phyloP scores from a whole-genome alignment of 1,140 invertebrate genomes.

The Antheraea mylitta region DNA sequence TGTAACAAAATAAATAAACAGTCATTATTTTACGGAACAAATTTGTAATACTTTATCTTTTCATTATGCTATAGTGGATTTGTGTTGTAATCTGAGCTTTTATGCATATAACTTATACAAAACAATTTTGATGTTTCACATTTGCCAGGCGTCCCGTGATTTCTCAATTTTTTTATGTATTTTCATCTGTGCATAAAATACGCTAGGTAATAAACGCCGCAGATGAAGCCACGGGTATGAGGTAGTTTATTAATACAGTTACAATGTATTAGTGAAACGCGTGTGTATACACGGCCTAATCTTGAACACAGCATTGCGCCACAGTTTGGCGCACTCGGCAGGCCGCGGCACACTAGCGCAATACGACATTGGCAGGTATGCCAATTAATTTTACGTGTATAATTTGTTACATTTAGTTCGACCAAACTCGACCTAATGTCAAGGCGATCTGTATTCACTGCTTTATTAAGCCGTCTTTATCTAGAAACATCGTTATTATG shows the following conservation, averaged over 20 bases:
- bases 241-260: background rate
- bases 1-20: no score
- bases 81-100: no score
- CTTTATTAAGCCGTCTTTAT: background rate
- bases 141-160: no score
- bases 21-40: no score
- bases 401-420: background rate
- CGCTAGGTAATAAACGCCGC: no score
- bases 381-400: background rate
- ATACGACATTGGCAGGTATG: constrained; percentile 15
- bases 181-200: no score
- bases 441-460: background rate
- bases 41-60: no score
- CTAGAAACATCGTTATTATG: background rate
- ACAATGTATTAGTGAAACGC: background rate
- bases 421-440: constrained; percentile 1
- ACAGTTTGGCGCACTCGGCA: background rate
- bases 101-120: no score
- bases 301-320: constrained; percentile 6
- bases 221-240: no score
- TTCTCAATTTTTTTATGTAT: no score
- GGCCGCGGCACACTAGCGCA: constrained; percentile 5
- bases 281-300: background rate
- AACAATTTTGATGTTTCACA: no score
- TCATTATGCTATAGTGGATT: no score